Evolutionary conservation across 2,113 vertebrate species (phyloP), one percentile per base, ranked within the genome.

Genomic region (Rhizomys pruinosus): DNA sequence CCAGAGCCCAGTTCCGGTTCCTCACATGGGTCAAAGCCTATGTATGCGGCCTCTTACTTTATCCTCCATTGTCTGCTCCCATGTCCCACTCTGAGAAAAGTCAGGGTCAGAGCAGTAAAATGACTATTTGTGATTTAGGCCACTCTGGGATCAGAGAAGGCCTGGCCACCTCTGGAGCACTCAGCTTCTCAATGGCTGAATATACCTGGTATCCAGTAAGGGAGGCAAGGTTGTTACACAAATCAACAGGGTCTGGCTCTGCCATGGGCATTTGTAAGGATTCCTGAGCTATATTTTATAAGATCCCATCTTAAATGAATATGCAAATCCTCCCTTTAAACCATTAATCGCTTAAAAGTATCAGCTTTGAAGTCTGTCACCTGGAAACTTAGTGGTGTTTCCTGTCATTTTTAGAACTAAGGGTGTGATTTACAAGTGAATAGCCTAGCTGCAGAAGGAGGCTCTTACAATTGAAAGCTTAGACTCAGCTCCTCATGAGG

Each of bases 311-410:
- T 93, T 63, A 84, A 93, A 68, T 76, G 74, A 80, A 84, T 80
- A 72, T 32, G 57, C 20, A 84, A 66, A 89, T 47, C 11, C 37
- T 86, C 84, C 32, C 27, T 25, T 76, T 81, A 96, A 59, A 84
- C 55, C 27, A 32, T 76, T 81, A 96, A 59, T 87, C 55, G 71
- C 77, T 2, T 87, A 61, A 94, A 94, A 95, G 81, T 68, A 77
- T 5, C 55, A 84, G 34, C 34, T 93, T 92, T 87, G 61, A 90
- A 66, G 34, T 91, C 80, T 80, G 23, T 27, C 42, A 73, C 72
- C 59, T 87, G 44, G 76, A 61, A 93, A 84, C 42, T 10, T 23
- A 74, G 37, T 69, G 32, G 72, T 87, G 34, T 59, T 72, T 84
- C 87, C 63, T 79, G 61, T 78, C 59, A 94, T 17, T 71, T 92